phyloP scores from a whole-genome alignment of 2,113 vertebrate species.

The Plestiodon gilberti region DNA sequence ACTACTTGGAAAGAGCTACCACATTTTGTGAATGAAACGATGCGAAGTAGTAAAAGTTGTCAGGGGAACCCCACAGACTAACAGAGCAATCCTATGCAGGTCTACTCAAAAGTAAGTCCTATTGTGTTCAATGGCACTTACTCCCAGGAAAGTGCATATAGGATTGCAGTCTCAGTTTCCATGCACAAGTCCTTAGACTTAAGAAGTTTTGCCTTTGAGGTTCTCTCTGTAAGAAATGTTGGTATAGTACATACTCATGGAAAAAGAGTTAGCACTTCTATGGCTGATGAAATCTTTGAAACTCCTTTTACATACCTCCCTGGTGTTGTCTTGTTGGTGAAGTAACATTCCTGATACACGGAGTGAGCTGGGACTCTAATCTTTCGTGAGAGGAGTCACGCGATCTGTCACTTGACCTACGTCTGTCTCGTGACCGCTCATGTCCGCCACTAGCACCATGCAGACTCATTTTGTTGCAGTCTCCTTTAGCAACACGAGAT shows the following conservation, averaged over 20 bases:
- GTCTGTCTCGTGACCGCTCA: constrained; percentile 93
- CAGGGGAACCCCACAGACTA: not conserved
- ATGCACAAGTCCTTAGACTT: not conserved
- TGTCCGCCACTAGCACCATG: constrained; percentile 91
- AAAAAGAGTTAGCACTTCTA: too few relatives aligned
- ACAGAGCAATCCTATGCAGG: too few relatives aligned
- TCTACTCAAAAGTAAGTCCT: too few relatives aligned
- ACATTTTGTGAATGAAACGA: not conserved
- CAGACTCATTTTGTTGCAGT: constrained; percentile 91
- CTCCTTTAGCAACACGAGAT: constrained; percentile 81
- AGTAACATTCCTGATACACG: constrained; percentile 96
- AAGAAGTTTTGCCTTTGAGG: too few relatives aligned
- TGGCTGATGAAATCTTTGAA: not conserved
- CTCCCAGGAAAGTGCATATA: too few relatives aligned
- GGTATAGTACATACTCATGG: too few relatives aligned
- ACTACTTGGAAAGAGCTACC: not conserved
- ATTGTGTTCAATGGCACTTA: too few relatives aligned
- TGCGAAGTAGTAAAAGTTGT: not conserved
- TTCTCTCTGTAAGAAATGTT: too few relatives aligned
- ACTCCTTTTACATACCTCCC: constrained; percentile 80
- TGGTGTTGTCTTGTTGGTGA: constrained; percentile 96
- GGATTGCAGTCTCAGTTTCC: too few relatives aligned
- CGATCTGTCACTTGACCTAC: constrained; percentile 95
- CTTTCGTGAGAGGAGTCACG: constrained; percentile 97
- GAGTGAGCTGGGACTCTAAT: constrained; percentile 94